Percentiles rank a stretch among this genome's conserved stretches.
Conservation (phyloP, 2,888 invertebrate genomes). For the Gastracanthus pulcherrimus region DNA sequence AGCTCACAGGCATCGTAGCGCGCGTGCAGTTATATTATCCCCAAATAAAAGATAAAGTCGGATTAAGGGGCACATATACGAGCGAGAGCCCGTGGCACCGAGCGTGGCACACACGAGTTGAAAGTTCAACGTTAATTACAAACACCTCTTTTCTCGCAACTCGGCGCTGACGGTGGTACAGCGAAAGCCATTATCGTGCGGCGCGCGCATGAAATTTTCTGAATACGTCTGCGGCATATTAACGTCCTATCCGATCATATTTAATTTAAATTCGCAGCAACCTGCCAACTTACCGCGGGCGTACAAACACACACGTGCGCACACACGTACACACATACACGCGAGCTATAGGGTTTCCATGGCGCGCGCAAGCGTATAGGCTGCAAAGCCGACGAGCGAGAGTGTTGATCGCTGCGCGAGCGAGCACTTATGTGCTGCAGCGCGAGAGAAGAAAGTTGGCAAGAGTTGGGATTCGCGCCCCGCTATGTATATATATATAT, state of each 20-base stretch:
- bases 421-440: conserved; percentile 4
- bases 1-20: too few relatives aligned
- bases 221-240: conserved; percentile 38
- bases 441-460: conserved; percentile 52
- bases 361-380: neutral
- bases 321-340: neutral
- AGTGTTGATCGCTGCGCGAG: conserved; percentile 31
- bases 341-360: conserved; percentile 10
- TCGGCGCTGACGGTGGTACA: neutral
- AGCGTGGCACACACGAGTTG: neutral
- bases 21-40: too few relatives aligned
- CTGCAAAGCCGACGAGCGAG: neutral
- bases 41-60: conserved; percentile 35
- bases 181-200: conserved; percentile 37
- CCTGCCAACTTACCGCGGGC: conserved; percentile 37
- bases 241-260: conserved; percentile 53
- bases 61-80: neutral
- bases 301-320: neutral
- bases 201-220: conserved; percentile 40
- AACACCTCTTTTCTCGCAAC: conserved; percentile 38
- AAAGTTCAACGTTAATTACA: conserved; percentile 57
- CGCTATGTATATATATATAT: neutral
- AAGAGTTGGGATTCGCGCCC: conserved; percentile 42
- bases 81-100: neutral
- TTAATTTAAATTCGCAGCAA: conserved; percentile 54